Conservation (phyloP, 2,888 invertebrate species). For the Bimastos eiseni region DNA sequence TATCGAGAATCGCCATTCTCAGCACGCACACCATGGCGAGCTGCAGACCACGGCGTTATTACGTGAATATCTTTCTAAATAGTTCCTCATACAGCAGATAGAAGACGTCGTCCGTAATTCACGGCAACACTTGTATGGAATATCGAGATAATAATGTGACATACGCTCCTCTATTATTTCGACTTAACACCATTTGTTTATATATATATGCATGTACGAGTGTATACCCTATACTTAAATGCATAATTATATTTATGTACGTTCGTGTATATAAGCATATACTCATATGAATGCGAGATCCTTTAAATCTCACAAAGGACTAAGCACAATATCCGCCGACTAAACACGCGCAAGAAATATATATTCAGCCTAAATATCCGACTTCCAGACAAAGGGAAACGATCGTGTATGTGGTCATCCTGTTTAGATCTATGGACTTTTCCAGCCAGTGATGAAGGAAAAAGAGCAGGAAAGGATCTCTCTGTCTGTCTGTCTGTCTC, state of each 20-base stretch:
- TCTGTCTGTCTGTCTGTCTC: no score
- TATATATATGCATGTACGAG: no score
- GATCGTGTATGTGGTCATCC: not conserved
- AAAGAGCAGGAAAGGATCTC: no score
- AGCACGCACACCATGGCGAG: not conserved
- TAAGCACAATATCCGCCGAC: not conserved
- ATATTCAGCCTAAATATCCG: not conserved
- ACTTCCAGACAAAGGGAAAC: not conserved
- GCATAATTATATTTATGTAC: not conserved
- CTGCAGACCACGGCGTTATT: not conserved
- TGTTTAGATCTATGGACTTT: no score
- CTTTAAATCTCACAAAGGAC: not conserved
- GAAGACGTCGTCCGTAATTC: not conserved
- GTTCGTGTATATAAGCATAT: no score
- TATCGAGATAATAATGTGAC: not conserved
- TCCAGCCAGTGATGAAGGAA: no score
- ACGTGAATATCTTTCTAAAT: not conserved
- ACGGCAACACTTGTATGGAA: not conserved
- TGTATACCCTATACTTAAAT: not conserved
- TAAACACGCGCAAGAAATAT: not conserved
- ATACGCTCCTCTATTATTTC: not conserved
- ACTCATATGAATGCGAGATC: not conserved
- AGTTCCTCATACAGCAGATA: not conserved
- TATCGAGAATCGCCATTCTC: not conserved
- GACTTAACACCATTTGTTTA: not conserved